phyloP scores from a whole-genome alignment of 2,888 invertebrate species.

The Orchesellides sinensis region DNA sequence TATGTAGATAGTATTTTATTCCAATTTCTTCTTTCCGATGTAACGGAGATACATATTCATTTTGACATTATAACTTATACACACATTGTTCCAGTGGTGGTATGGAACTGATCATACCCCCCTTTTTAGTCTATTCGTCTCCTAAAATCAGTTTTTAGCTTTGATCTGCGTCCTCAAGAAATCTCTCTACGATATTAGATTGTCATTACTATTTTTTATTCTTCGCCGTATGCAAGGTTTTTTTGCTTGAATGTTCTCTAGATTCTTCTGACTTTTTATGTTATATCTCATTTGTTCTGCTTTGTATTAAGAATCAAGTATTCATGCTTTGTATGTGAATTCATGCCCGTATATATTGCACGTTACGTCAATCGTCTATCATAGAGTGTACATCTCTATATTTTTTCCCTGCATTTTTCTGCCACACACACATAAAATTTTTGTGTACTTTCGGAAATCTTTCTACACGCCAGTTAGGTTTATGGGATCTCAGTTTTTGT shows the following conservation, averaged over 20 bases:
- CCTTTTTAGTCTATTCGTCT: conserved; percentile 33
- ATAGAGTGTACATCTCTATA: too few species aligned
- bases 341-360: background rate
- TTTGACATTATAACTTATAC: too few species aligned
- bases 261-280: too few species aligned
- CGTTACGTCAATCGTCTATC: background rate
- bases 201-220: conserved; percentile 22
- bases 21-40: too few species aligned
- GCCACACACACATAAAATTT: background rate
- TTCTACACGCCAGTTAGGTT: too few species aligned
- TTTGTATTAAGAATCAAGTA: background rate
- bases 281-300: conserved; percentile 5
- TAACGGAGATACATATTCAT: too few species aligned
- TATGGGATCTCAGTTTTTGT: conserved; percentile 5
- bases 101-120: too few species aligned
- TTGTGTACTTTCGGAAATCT: too few species aligned
- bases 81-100: too few species aligned
- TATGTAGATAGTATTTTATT: too few species aligned
- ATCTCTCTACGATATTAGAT: too few species aligned
- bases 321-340: background rate
- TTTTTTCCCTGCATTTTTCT: background rate
- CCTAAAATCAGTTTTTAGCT: conserved; percentile 11
- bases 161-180: too few species aligned
- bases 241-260: background rate
- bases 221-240: background rate